Evolutionary conservation across 2,797 vertebrate genomes (phyloP).

Genomic region (Melopsittacus undulatus): DNA sequence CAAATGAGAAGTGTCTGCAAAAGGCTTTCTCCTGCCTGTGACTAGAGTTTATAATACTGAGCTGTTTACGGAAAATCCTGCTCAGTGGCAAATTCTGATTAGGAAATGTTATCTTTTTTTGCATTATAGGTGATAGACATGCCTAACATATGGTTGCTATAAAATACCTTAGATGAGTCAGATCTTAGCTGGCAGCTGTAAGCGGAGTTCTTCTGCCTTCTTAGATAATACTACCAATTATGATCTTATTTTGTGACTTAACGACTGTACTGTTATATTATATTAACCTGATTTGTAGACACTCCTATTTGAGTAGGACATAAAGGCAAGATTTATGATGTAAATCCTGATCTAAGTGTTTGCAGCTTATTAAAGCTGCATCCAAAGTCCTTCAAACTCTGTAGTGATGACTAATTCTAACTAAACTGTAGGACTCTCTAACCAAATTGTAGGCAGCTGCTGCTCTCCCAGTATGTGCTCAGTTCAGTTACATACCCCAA

Average conservation of each 20-base stretch:
- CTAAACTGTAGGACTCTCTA: neutral
- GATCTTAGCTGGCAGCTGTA: constrained; percentile 68
- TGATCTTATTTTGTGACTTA: constrained; percentile 25
- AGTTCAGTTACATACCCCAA: neutral
- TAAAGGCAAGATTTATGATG: constrained; percentile 53
- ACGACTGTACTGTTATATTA: constrained; percentile 31
- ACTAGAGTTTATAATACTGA: constrained; percentile 28
- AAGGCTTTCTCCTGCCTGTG: constrained; percentile 46
- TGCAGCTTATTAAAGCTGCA: constrained; percentile 25
- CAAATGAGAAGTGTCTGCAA: constrained; percentile 56
- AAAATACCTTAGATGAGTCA: constrained; percentile 78
- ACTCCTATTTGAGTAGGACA: constrained; percentile 25
- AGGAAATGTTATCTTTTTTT: constrained; percentile 70
- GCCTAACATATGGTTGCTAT: constrained; percentile 79
- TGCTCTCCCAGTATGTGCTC: neutral
- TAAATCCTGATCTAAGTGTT: constrained; percentile 45
- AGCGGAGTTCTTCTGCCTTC: constrained; percentile 62
- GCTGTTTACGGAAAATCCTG: constrained; percentile 75
- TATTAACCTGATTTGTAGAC: constrained; percentile 57
- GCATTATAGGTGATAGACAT: constrained; percentile 47
- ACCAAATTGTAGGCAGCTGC: neutral
- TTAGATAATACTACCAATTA: constrained; percentile 49
- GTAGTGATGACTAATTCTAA: neutral
- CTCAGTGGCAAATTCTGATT: constrained; percentile 82
- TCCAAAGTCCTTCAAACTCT: constrained; percentile 27